Conservation (phyloP, 2,113 vertebrate genomes). For the Rana temporaria region DNA sequence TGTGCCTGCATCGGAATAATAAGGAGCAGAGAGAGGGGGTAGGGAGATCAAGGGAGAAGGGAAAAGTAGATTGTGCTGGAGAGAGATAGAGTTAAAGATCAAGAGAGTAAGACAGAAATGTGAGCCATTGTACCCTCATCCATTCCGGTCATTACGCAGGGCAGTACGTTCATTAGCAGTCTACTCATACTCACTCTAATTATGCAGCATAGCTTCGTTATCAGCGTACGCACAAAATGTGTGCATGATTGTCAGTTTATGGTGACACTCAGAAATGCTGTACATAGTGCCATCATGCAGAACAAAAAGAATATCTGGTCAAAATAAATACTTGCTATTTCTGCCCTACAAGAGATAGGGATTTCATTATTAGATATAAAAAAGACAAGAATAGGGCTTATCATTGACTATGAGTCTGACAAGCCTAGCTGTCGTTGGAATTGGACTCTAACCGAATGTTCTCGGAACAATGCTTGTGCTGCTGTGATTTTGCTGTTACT, state of each 20-base stretch:
- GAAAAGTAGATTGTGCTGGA: conserved; percentile 10
- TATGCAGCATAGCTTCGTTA: conserved; percentile 38
- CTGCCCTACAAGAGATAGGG: conserved; percentile 2
- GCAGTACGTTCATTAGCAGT: conserved; percentile 19
- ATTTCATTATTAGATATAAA: not conserved
- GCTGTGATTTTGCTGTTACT: too few relatives aligned
- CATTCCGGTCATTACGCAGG: conserved; percentile 32
- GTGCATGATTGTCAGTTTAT: conserved; percentile 18
- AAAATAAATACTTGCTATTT: conserved; percentile 17
- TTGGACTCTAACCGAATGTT: too few relatives aligned
- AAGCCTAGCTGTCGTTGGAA: not conserved
- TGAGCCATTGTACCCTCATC: conserved; percentile 3
- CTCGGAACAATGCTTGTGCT: too few relatives aligned
- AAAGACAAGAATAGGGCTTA: conserved; percentile 3
- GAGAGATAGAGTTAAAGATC: conserved; percentile 19
- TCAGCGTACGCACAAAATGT: conserved; percentile 19
- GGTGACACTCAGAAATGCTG: not conserved
- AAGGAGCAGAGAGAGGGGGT: conserved; percentile 43
- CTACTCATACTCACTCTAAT: conserved; percentile 7
- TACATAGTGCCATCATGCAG: too few relatives aligned
- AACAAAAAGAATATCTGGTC: conserved; percentile 15
- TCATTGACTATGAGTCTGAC: not conserved
- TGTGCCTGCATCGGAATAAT: conserved; percentile 50
- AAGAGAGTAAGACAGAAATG: conserved; percentile 10
- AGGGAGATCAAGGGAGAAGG: conserved; percentile 27